Base-by-base conservation (phyloP, 2,113 vertebrate genomes). In the Spea bombifrons region DNA sequence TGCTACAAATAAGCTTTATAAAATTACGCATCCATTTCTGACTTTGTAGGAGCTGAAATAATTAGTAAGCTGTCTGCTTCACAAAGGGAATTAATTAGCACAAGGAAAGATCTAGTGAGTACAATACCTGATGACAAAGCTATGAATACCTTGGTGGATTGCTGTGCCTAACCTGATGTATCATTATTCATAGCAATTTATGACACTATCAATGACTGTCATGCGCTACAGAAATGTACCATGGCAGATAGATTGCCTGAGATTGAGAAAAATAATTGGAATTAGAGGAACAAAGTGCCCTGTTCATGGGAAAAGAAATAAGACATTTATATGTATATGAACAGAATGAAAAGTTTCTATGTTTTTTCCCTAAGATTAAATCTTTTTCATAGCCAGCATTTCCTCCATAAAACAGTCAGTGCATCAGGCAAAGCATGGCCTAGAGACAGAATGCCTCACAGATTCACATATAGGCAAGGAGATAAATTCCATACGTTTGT, bases 61-160 rank as follows among this genome's bases (percentile, higher is more conserved):
- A 72, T 71, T 78, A 78, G 68, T 72, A 53, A 64, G 69, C 76
- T 66, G 59, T 78, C 49, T 52, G n/a, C 52, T 30, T 17, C 61
- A 72, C 69, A 71, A 72, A 78, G 57, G 63, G 57, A 64, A 64
- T 78, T 70, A 78, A 78, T 78, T 78, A 78, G 75, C 55, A 16
- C 46, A 64, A 52, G 66, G 64, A 71, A 52, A 71, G 55, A 78
- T 71, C 47, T 44, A 64, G 68, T 53, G 43, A 50, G 55, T 15
- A 66, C 59, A 78, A 78, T 72, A 48, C 46, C 2, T 66, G 50
- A 30, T n/a, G 30, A 47, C 76, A 78, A 78, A 78, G 16, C 48
- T 64, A 64, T 47, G 69, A 71, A 72, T 72, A 65, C 46, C 45
- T 65, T 49, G 53, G 57, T 78, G 30, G 47, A 72, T 64, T 71